A percentile compares a stretch with the other conserved stretches of the same genome.
These are phyloP conservation scores for Myrmecobius fasciatus DNA, from an alignment of 2,113 vertebrate species.

Conservation along the genomic window DNA sequence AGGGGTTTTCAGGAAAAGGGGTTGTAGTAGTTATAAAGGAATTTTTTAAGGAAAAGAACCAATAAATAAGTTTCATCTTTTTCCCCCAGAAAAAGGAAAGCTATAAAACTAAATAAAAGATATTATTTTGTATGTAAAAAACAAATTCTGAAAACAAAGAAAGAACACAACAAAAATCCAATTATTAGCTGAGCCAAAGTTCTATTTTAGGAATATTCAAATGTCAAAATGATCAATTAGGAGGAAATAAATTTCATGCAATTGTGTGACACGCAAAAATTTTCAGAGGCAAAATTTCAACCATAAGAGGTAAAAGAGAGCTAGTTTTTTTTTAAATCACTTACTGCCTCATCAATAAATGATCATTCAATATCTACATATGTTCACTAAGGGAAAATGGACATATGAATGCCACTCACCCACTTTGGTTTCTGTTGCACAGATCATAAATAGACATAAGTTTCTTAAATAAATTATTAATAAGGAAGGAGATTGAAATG, in stretches of 20 bases:
- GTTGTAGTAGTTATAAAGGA: background rate
- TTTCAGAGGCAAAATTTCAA: conserved; percentile 22
- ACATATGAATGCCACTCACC: background rate
- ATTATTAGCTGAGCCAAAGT: background rate
- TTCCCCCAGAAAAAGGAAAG: background rate
- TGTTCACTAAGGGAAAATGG: background rate
- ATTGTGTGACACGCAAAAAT: conserved; percentile 20
- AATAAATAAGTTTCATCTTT: background rate
- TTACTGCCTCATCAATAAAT: background rate
- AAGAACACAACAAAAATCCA: background rate
- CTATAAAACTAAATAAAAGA: background rate
- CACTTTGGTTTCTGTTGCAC: background rate
- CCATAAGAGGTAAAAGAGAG: conserved; percentile 33
- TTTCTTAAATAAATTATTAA: conserved; percentile 16
- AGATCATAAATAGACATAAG: background rate
- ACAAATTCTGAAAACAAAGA: conserved; percentile 49
- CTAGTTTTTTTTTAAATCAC: conserved; percentile 34
- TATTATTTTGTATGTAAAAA: background rate
- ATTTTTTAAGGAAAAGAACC: background rate
- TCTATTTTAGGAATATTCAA: conserved; percentile 13
- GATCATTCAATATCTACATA: background rate
- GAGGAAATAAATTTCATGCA: conserved; percentile 41
- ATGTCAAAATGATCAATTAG: conserved; percentile 34
- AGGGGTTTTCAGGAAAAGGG: background rate
- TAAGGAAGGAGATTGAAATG: background rate